phyloP scores from a whole-genome alignment of 2,113 vertebrate species.

The Eretmochelys imbricata region DNA sequence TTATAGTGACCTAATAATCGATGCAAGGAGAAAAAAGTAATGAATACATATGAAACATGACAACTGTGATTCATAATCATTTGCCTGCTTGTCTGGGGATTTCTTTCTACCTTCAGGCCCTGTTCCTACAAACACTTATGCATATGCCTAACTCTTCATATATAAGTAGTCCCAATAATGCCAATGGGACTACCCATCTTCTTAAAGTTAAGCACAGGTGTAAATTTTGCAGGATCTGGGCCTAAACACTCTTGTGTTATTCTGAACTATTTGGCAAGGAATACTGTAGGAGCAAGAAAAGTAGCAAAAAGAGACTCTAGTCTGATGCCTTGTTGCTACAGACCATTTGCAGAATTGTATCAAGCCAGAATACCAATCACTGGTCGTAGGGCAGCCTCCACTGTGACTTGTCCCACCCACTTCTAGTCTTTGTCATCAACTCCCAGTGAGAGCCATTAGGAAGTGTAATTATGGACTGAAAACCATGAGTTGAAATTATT shows the following conservation, averaged over 20 bases:
- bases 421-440: background rate
- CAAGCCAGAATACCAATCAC: background rate
- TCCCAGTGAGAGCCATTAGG: background rate
- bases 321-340: background rate
- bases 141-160: background rate
- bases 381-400: background rate
- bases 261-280: background rate
- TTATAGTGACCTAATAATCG: background rate
- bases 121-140: background rate
- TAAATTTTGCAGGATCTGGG: background rate
- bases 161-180: background rate
- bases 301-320: background rate
- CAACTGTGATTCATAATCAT: background rate
- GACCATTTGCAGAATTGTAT: background rate
- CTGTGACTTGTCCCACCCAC: background rate
- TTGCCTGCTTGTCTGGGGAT: background rate
- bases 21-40: background rate
- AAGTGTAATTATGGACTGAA: background rate
- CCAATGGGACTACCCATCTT: background rate
- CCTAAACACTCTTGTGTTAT: background rate
- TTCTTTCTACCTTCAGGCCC: background rate
- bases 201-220: background rate
- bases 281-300: background rate
- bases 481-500: background rate
- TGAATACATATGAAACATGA: background rate